Percentiles rank a stretch among this genome's conserved stretches.
phyloP scores from a whole-genome alignment of 2,113 vertebrate genomes.

The Cebus imitator region DNA sequence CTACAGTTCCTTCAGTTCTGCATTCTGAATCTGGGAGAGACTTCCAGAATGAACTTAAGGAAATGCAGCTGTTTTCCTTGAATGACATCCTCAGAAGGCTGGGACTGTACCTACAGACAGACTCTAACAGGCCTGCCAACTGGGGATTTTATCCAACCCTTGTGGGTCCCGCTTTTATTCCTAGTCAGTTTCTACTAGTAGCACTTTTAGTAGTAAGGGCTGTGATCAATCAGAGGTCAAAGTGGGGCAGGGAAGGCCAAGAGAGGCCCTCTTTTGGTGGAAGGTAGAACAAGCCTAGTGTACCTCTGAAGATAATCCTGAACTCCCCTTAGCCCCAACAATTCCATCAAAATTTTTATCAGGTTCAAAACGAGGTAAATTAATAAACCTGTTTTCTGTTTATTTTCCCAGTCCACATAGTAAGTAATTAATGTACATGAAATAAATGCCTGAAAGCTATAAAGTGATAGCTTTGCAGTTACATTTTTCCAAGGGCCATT shows the following conservation, averaged over 20 bases:
- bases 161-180: not conserved
- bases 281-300: not conserved
- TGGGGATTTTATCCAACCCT: not conserved
- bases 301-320: not conserved
- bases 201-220: not conserved
- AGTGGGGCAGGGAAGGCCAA: not conserved
- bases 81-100: not conserved
- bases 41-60: not conserved
- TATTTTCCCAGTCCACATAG: not conserved
- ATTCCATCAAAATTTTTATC: not conserved
- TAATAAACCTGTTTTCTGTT: not conserved
- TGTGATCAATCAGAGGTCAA: not conserved
- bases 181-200: not conserved
- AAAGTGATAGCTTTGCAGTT: not conserved
- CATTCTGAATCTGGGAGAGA: not conserved
- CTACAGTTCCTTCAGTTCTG: not conserved
- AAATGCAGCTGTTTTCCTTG: not conserved
- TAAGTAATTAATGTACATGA: not conserved
- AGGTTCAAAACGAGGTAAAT: not conserved
- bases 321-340: not conserved
- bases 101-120: not conserved
- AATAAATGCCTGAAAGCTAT: not conserved
- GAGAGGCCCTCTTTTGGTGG: not conserved
- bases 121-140: not conserved
- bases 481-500: not conserved